These are phyloP conservation scores for Margarornis squamiger DNA, from an alignment of 2,797 vertebrate species.

Conservation along the genomic window DNA sequence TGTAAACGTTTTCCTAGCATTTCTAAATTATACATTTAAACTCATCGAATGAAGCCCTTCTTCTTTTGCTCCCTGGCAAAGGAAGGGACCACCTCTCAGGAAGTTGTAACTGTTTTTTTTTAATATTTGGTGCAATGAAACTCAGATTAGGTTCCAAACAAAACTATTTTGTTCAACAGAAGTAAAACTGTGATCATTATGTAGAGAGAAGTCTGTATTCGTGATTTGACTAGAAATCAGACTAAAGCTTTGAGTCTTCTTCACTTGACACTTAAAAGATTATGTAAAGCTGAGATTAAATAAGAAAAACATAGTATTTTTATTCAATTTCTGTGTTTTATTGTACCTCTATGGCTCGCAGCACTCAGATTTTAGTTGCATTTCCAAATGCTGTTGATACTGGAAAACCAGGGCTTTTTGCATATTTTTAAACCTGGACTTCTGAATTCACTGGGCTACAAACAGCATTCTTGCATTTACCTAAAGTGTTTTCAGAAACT, in stretches of 20 bases:
- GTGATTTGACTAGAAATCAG: neutral
- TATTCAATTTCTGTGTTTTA: neutral
- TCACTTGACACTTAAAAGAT: neutral
- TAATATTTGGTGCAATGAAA: neutral
- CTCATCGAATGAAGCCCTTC: neutral
- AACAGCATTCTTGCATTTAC: neutral
- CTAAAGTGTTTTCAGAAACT: neutral
- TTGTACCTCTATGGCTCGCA: neutral
- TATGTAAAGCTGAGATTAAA: neutral
- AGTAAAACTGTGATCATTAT: neutral
- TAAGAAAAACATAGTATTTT: neutral
- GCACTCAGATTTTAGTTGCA: neutral
- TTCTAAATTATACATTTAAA: neutral
- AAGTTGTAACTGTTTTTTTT: neutral
- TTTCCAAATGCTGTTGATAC: neutral
- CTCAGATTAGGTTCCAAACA: constrained; percentile 26
- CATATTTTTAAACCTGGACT: neutral
- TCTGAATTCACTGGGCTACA: neutral
- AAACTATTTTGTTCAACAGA: neutral
- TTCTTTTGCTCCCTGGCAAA: constrained; percentile 15
- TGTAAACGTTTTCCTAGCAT: neutral
- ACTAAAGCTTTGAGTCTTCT: constrained; percentile 1
- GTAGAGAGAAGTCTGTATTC: neutral
- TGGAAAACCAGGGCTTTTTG: neutral
- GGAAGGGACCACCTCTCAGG: constrained; percentile 19